Evolutionary conservation across 2,797 vertebrate species (phyloP), one percentile per base, ranked within the genome.

Genomic region (Salmo trutta): DNA sequence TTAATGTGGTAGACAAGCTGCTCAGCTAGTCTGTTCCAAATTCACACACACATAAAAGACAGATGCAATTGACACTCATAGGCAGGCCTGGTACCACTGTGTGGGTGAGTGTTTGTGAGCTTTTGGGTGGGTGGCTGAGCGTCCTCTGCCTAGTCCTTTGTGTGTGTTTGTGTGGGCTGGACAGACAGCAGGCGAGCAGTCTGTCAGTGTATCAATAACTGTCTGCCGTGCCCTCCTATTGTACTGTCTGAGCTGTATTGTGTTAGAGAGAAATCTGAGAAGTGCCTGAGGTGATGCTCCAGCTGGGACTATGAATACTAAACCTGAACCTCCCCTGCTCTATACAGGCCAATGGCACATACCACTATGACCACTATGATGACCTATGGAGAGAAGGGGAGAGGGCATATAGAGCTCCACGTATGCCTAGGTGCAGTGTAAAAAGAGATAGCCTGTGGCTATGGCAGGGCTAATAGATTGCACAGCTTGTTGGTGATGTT

Each of bases 261-360:
- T 89, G 82, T 88, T 47, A 47, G 85, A 85, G 85, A 86, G 80
- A 78, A 81, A 87, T 84, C 80, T 67, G 77, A 85, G 84, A 76
- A 76, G 80, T 85, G 81, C 76, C 80, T 83, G 80, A 85, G 85
- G 84, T 90, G 84, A 79, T 75, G 73, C 84, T 88, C 82, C 81
- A 90, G 89, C 85, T 88, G 87, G 81, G 82, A 73, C 74, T 81
- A 84, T 87, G 85, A 90, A 89, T 87, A 86, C 85, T 83, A 88
- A 88, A 70, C 71, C 65, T 87, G 69, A 54, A 56, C 72, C 65
- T 66, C 52, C 36, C 21, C 41, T 51, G 67, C 67, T 69, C 33
- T 41, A 36, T 29, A 27, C 19, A 27, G 54, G n/a, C 4, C 21
- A n/a, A 24, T 17, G 21, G 67, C 4, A 16, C 5, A 68, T 17